Evolutionary conservation across 2,888 invertebrate species (phyloP).

Genomic region (Cybosia mesomella): DNA sequence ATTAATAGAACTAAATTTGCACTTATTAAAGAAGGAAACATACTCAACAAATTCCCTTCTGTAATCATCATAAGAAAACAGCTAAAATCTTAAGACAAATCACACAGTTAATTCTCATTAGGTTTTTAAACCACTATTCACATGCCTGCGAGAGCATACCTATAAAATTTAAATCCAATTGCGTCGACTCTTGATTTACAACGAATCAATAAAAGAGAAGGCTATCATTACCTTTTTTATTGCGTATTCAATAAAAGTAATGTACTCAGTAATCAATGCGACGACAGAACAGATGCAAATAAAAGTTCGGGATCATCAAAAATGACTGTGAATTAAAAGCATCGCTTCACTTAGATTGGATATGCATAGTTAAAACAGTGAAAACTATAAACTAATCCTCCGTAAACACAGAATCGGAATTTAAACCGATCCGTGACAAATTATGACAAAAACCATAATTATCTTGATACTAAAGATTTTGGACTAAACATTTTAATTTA

Average conservation of each 20-base stretch:
- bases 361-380: constrained; percentile 14
- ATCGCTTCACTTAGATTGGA: background rate
- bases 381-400: background rate
- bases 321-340: constrained; percentile 24
- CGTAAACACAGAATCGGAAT: background rate
- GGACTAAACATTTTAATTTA: constrained; percentile 5
- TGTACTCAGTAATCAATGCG: constrained; percentile 73
- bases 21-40: constrained; percentile 30
- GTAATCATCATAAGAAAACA: constrained; percentile 18
- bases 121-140: constrained; percentile 74
- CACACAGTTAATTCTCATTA: constrained; percentile 68
- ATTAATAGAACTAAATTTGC: constrained; percentile 67
- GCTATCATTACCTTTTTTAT: constrained; percentile 84
- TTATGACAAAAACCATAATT: background rate
- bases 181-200: constrained; percentile 83
- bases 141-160: constrained; percentile 73
- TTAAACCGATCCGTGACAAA: background rate
- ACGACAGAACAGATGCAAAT: constrained; percentile 59
- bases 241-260: constrained; percentile 84
- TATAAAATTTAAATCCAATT: constrained; percentile 85
- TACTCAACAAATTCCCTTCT: constrained; percentile 25
- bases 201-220: constrained; percentile 84
- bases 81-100: constrained; percentile 37
- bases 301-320: constrained; percentile 39
- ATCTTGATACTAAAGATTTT: background rate